Conservation (phyloP, 30 jellyfish, hydroid and myxozoan species). For the Cassiopea andromeda region DNA sequence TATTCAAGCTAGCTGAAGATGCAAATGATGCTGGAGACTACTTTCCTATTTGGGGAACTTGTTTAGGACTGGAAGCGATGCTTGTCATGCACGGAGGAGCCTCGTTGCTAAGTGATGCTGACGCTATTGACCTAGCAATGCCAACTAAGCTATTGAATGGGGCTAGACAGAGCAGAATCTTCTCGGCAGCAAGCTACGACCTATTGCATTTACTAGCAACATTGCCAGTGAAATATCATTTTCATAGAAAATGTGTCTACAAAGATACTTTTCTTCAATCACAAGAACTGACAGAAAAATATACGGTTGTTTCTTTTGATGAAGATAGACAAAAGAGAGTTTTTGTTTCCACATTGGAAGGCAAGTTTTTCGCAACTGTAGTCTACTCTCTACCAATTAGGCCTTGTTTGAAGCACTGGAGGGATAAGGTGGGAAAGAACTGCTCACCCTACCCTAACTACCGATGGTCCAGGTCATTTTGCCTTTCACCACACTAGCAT, state of each 20-base stretch:
- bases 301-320: constrained; percentile 58
- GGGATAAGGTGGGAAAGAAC: too few relatives aligned
- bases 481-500: too few relatives aligned
- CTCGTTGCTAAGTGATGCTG: constrained; percentile 60
- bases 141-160: constrained; percentile 37
- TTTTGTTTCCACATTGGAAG: constrained; percentile 79
- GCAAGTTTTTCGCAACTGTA: constrained; percentile 25
- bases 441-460: too few relatives aligned
- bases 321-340: constrained; percentile 56
- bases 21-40: constrained; percentile 65
- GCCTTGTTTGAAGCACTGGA: too few relatives aligned
- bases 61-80: constrained; percentile 90
- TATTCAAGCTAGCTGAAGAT: constrained; percentile 55
- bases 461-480: too few relatives aligned
- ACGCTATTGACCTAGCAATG: constrained; percentile 63
- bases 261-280: constrained; percentile 11
- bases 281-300: constrained; percentile 10
- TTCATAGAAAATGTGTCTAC: constrained; percentile 70
- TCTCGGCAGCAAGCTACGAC: constrained; percentile 19
- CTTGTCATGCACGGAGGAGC: constrained; percentile 36
- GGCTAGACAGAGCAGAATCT: constrained; percentile 20
- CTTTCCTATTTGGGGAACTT: constrained; percentile 87
- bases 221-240: constrained; percentile 65
- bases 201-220: constrained; percentile 10
- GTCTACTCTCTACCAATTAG: too few relatives aligned